A percentile compares a stretch with the other conserved stretches of the same genome.
These are phyloP conservation scores for Tetramorium bicarinatum DNA, from an alignment of 2,888 invertebrate genomes.

Conservation along the genomic window DNA sequence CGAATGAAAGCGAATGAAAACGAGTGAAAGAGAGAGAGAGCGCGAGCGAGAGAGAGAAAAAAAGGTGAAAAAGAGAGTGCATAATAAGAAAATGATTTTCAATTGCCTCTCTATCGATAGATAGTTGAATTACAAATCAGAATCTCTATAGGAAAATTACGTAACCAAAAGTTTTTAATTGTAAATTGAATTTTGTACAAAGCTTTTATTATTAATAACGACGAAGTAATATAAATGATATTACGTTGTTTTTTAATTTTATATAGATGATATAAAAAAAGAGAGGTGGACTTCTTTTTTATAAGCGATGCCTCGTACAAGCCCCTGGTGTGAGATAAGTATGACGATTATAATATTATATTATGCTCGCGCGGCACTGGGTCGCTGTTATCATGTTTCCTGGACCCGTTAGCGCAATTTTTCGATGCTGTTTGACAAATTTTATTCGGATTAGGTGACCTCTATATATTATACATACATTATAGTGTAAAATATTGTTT, in stretches of 20 bases:
- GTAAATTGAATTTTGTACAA: slow-evolving; percentile 86
- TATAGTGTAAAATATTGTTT: slow-evolving; percentile 84
- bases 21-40: slow-evolving; percentile 27
- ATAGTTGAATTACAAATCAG: slow-evolving; percentile 80
- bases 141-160: slow-evolving; percentile 82
- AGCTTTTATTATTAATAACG: slow-evolving; percentile 85
- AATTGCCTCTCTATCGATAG: slow-evolving; percentile 78
- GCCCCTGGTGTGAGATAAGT: slow-evolving; percentile 82
- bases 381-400: slow-evolving; percentile 85
- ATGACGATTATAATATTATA: slow-evolving; percentile 77
- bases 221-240: slow-evolving; percentile 85
- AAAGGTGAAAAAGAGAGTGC: slow-evolving; percentile 64
- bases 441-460: slow-evolving; percentile 81
- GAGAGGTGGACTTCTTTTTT: slow-evolving; percentile 75
- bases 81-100: slow-evolving; percentile 72
- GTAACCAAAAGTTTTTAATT: slow-evolving; percentile 85
- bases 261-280: slow-evolving; percentile 83
- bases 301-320: slow-evolving; percentile 83
- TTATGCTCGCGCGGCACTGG: slow-evolving; percentile 78
- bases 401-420: slow-evolving; percentile 78
- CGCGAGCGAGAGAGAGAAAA: slow-evolving; percentile 25
- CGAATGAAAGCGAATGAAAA: not conserved
- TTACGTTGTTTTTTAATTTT: slow-evolving; percentile 86
- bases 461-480: slow-evolving; percentile 83
- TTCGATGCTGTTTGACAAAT: slow-evolving; percentile 80